Percentiles rank a stretch among this genome's conserved stretches.
Evolutionary conservation across 2,797 vertebrate genomes (phyloP).

Genomic region (Chelmon rostratus): DNA sequence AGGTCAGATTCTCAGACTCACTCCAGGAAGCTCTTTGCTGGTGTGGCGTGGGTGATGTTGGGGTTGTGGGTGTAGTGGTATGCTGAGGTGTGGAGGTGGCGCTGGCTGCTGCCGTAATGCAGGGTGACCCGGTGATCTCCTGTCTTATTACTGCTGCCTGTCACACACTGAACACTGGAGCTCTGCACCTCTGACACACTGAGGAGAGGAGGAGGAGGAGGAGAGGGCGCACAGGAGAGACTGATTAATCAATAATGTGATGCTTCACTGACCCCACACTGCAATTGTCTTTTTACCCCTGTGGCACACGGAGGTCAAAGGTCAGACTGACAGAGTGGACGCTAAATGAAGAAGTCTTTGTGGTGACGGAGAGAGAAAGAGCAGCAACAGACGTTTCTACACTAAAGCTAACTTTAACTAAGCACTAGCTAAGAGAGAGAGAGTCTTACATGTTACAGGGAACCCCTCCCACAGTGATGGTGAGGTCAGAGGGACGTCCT

Average conservation of each 20-base stretch:
- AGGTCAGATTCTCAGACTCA: slow-evolving; percentile 30
- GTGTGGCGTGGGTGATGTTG: slow-evolving; percentile 90
- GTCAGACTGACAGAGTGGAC: not conserved
- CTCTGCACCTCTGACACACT: slow-evolving; percentile 88
- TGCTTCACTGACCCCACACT: not conserved
- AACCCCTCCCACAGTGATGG: slow-evolving; percentile 89
- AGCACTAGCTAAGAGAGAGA: not conserved
- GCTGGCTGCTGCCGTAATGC: slow-evolving; percentile 88
- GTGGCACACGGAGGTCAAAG: slow-evolving; percentile 1
- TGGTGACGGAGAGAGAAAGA: not conserved
- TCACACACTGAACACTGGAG: slow-evolving; percentile 89
- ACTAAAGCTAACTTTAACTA: not conserved
- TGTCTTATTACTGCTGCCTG: slow-evolving; percentile 86
- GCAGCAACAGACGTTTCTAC: not conserved
- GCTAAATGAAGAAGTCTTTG: not conserved
- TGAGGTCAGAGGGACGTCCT: slow-evolving; percentile 89
- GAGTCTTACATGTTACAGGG: slow-evolving; percentile 91
- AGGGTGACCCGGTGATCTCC: slow-evolving; percentile 87
- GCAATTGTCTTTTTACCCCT: not conserved
- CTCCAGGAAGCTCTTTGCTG: slow-evolving; percentile 94
- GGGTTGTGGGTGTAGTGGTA: slow-evolving; percentile 93
- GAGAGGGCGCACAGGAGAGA: not conserved
- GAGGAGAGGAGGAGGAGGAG: slow-evolving; percentile 12
- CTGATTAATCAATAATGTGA: not conserved
- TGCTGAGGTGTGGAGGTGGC: slow-evolving; percentile 82